Base-by-base conservation (phyloP, 2,888 invertebrate species). In the Deilephila porcellus region DNA sequence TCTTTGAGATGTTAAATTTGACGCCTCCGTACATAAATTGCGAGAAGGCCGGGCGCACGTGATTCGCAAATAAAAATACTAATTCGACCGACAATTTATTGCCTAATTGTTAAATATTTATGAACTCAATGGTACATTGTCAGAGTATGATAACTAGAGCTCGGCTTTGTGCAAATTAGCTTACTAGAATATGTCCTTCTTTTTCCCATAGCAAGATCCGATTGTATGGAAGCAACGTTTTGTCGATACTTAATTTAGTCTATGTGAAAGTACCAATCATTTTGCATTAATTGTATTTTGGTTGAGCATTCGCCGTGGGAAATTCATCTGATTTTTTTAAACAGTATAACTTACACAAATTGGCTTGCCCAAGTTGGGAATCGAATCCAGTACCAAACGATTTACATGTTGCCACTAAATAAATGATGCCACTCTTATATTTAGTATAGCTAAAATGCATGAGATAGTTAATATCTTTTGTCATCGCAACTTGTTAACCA, bases 21-120 rank as follows among this genome's bases (percentile, higher is more conserved):
- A 90, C 90, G 90, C 91, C 88, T 89, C 82, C 83, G 84, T 87
- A 89, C 88, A 92, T 92, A 92, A 91, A 92, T 91, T 88, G 85
- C 81, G 85, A 78, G 85, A 86, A 86, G 83, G 85, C 85, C 86
- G 85, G 81, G 88, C 87, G 91, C 90, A 91, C 91, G 90, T 92
- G 92, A 93, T 85, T 90, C 85, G 91, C 89, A 90, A 91, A 92
- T 90, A 91, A 91, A 92, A 92, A 90, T 89, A 91, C 90, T 88
- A 89, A 91, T 91, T 88, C 88, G 88, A 89, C 86, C 82, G 85
- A 83, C 86, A 87, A 91, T 91, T 92, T 92, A 92, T 91, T 84
- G 88, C 89, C 87, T 92, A 91, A 93, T 92, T 92, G 91, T 91
- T 91, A 87, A 81, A 84, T 87, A 91, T 92, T 92, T 92, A 92